phyloP scores from a whole-genome alignment of 1,140 invertebrate genomes.

The Drosophila virilis region DNA sequence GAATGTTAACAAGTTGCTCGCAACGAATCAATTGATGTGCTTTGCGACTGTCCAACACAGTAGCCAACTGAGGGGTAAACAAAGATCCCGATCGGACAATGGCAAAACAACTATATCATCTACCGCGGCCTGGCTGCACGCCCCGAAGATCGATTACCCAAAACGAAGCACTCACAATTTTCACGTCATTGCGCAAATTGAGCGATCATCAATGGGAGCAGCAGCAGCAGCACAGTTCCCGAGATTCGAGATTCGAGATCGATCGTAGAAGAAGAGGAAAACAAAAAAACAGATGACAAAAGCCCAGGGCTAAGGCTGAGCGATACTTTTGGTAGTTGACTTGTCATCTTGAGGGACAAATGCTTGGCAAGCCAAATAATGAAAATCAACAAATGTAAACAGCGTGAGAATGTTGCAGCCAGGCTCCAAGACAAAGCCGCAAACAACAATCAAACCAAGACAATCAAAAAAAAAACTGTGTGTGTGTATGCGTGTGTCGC shows the following conservation, averaged over 20 bases:
- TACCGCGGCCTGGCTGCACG: conserved; percentile 28
- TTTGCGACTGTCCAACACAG: conserved; percentile 40
- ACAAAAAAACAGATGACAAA: conserved; percentile 38
- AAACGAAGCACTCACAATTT: conserved; percentile 51
- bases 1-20: conserved; percentile 25
- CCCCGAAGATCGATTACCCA: conserved; percentile 74
- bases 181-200: conserved; percentile 83
- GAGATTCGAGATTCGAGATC: conserved; percentile 5
- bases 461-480: conserved; percentile 14
- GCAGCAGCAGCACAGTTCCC: background rate
- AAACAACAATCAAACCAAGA: conserved; percentile 16
- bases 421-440: conserved; percentile 50
- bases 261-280: conserved; percentile 41
- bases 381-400: conserved; percentile 61
- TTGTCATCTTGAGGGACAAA: conserved; percentile 72
- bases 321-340: conserved; percentile 43
- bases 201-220: conserved; percentile 73
- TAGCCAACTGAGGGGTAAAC: conserved; percentile 43
- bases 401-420: conserved; percentile 73
- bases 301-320: conserved; percentile 44
- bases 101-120: conserved; percentile 64
- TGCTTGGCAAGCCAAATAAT: conserved; percentile 48
- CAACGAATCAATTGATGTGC: conserved; percentile 42
- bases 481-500: background rate
- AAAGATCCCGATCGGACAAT: conserved; percentile 3